Conservation (phyloP, 2,888 invertebrate genomes). For the Pristionchus maxplancki region DNA sequence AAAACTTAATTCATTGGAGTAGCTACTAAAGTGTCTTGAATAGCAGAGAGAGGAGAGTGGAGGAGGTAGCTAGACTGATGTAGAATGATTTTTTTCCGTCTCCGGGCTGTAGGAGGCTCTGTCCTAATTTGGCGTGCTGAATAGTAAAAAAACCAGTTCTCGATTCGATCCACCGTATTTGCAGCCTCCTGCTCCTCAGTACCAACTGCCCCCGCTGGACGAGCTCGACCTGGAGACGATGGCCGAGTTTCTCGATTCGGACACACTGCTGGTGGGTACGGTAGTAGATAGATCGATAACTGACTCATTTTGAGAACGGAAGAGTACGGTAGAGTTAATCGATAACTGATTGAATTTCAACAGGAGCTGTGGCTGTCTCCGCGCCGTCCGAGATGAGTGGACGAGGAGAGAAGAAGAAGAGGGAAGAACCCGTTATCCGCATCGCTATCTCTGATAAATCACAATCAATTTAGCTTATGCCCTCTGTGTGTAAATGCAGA, state of each 20-base stretch:
- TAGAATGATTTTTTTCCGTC: too few species aligned
- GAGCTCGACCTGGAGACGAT: conserved; percentile 34
- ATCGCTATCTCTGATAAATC: conserved; percentile 23
- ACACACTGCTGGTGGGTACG: conserved; percentile 9
- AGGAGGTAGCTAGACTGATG: too few species aligned
- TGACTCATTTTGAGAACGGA: background rate
- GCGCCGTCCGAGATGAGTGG: background rate
- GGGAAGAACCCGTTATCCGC: background rate
- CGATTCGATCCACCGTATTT: too few species aligned
- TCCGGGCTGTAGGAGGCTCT: too few species aligned
- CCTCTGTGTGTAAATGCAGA: too few species aligned
- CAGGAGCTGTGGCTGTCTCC: conserved; percentile 12
- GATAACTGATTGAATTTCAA: background rate
- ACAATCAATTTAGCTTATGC: conserved; percentile 29
- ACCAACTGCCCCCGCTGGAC: background rate
- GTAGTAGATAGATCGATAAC: background rate
- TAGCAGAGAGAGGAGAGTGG: too few species aligned
- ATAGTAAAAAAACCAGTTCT: too few species aligned
- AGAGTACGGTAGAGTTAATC: background rate
- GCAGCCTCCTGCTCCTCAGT: background rate
- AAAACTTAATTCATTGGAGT: too few species aligned
- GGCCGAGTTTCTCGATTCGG: conserved; percentile 24
- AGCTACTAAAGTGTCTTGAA: too few species aligned
- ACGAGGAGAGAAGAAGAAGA: background rate
- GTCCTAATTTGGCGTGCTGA: too few species aligned